Evolutionary conservation across 2,888 invertebrate species (phyloP).

Genomic region (Homarus gammarus): DNA sequence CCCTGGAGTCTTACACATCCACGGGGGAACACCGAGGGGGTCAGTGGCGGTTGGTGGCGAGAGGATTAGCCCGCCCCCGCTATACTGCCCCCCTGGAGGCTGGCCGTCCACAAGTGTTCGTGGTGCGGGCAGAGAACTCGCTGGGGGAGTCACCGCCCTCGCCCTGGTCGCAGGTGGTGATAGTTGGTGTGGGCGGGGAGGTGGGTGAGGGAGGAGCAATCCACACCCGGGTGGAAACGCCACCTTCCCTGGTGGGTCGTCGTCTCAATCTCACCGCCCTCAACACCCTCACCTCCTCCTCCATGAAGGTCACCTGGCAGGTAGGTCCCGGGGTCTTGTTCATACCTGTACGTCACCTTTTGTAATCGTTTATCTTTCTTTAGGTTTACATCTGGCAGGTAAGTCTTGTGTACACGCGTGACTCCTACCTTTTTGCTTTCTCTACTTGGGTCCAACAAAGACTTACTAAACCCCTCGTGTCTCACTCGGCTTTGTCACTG

Average conservation of each 20-base stretch:
- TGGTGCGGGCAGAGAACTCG: conserved; percentile 66
- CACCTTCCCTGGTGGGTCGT: conserved; percentile 23
- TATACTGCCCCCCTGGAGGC: conserved; percentile 55
- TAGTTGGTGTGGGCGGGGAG: conserved; percentile 45
- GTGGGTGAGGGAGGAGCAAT: conserved; percentile 5
- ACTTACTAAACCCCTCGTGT: too few relatives aligned
- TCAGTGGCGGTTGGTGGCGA: conserved; percentile 51
- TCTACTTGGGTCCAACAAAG: neutral
- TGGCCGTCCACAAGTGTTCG: conserved; percentile 64
- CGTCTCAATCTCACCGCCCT: conserved; percentile 69
- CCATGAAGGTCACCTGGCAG: conserved; percentile 74
- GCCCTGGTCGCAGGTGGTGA: conserved; percentile 71
- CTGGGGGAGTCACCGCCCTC: conserved; percentile 71
- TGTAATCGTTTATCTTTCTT: neutral
- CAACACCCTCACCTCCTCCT: conserved; percentile 58
- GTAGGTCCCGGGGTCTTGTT: conserved; percentile 27
- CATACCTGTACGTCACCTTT: neutral
- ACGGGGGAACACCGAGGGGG: conserved; percentile 28
- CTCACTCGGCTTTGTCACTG: too few relatives aligned
- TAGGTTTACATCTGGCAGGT: too few relatives aligned
- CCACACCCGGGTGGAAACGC: conserved; percentile 33
- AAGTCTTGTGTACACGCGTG: too few relatives aligned
- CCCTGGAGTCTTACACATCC: conserved; percentile 85
- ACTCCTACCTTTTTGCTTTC: neutral
- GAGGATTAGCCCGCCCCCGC: conserved; percentile 49